Evolutionary conservation across 2,888 invertebrate species (phyloP), one percentile per base, ranked within the genome.

Genomic region (Scaptomyza reducta): DNA sequence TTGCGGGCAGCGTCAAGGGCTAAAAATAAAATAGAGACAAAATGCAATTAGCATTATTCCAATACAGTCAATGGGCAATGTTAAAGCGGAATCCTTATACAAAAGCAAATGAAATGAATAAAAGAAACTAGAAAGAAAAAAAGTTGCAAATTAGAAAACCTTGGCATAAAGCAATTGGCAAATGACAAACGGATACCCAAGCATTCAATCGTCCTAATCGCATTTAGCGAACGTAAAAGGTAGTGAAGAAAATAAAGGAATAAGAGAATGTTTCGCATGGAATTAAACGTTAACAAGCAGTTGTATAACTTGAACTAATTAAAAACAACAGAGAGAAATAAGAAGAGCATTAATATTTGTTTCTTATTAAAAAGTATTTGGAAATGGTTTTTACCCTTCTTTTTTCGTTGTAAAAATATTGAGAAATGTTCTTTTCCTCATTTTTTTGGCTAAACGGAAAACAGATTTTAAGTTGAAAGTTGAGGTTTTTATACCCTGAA

Each of bases 1-100:
- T 57, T 51, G 74, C 76, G 47, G 59, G 74, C 78, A 69, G 70
- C 74, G 47, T 29, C 22, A 57, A 64, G 55, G 51, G 74, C 74
- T 74, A 54, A 2, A 42, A 42, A 9, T 2, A 14, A 35, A 9
- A 6, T n/a, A 44, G 16, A 40, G 16, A 35, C 13, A 6, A n/a
- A 60, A 25, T 33, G 29, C 14, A 55, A 59, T 59, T 61, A 61
- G 59, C 18, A 41, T 3, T 14, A 16, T 22, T 40, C 47, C 41
- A 53, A 67, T 46, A 18, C 22, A 68, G 14, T 41, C 27, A 44
- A 42, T 27, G 29, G 25, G 10, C 16, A 33, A 29, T 46, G 33
- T 14, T 4, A 31, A n/a, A 25, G 31, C 18, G n/a, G 68, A 77
- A 74, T 67, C 74, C 77, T 29, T 70, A 76, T 7, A 62, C 65